Conservation (phyloP, 2,888 invertebrate genomes). For the Homarus gammarus region DNA sequence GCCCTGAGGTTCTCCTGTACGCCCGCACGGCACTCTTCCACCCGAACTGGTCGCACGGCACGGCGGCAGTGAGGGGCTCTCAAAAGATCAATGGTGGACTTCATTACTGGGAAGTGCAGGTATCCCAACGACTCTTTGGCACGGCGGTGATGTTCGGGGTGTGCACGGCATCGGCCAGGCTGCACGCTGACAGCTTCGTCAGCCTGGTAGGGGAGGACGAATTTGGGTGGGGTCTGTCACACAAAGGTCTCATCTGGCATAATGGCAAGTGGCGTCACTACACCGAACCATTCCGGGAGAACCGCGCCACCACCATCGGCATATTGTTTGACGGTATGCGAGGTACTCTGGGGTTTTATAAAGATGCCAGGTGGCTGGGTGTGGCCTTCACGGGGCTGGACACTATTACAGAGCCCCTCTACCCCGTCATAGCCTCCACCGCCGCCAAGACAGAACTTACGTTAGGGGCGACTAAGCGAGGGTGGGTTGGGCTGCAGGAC, state of each 20-base stretch:
- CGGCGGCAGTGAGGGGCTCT: conserved; percentile 86
- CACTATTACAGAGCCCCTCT: conserved; percentile 84
- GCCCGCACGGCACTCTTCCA: conserved; percentile 86
- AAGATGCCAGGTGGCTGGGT: conserved; percentile 85
- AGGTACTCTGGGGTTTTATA: conserved; percentile 86
- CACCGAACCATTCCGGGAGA: conserved; percentile 86
- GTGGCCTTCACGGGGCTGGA: conserved; percentile 86
- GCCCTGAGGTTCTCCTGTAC: conserved; percentile 82
- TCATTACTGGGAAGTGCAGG: conserved; percentile 85
- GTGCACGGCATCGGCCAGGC: conserved; percentile 82
- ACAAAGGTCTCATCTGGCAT: conserved; percentile 87
- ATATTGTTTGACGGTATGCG: conserved; percentile 85
- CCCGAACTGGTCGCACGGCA: conserved; percentile 88
- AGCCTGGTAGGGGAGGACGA: conserved; percentile 87
- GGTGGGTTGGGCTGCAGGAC: conserved; percentile 86
- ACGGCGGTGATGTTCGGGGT: conserved; percentile 87
- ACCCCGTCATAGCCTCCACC: conserved; percentile 86
- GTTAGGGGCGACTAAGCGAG: conserved; percentile 83
- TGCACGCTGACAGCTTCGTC: conserved; percentile 85
- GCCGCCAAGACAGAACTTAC: conserved; percentile 88
- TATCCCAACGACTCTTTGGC: conserved; percentile 81
- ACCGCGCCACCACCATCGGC: conserved; percentile 85
- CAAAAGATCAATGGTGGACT: conserved; percentile 84
- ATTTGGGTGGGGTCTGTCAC: conserved; percentile 86
- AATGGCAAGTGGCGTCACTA: conserved; percentile 84